A percentile compares a stretch with the other conserved stretches of the same genome.
Evolutionary conservation across 2,797 vertebrate genomes (phyloP).

Genomic region (Arrhamphus sclerolepis): DNA sequence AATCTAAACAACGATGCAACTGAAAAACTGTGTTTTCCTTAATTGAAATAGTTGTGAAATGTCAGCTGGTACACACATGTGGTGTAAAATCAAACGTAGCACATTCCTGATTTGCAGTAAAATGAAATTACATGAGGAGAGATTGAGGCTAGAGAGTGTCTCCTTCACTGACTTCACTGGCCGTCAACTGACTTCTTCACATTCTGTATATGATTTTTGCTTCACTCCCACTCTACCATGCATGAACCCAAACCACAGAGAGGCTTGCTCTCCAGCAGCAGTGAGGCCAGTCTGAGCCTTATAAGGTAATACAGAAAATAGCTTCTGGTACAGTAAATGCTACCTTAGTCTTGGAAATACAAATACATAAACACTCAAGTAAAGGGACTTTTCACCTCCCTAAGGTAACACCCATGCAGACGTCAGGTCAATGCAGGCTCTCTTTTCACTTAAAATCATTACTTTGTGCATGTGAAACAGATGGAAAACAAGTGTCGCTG

Average conservation of each 20-base stretch:
- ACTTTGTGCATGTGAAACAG: slow-evolving; percentile 8
- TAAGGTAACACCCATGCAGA: slow-evolving; percentile 44
- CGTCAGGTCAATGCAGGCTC: slow-evolving; percentile 19
- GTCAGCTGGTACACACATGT: slow-evolving; percentile 25
- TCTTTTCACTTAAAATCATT: slow-evolving; percentile 11
- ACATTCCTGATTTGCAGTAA: neutral
- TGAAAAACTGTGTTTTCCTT: neutral
- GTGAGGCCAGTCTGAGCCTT: slow-evolving; percentile 24
- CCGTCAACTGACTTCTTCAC: slow-evolving; percentile 6
- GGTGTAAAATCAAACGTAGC: slow-evolving; percentile 6
- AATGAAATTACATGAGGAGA: slow-evolving; percentile 10
- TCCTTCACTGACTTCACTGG: too few relatives aligned
- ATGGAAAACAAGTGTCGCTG: slow-evolving; percentile 13
- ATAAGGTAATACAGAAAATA: slow-evolving; percentile 40
- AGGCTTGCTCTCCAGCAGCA: slow-evolving; percentile 10
- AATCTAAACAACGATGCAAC: neutral
- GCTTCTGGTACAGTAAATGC: slow-evolving; percentile 20
- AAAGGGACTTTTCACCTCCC: slow-evolving; percentile 33
- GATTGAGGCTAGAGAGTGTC: neutral
- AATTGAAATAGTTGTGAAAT: neutral
- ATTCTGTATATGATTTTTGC: slow-evolving; percentile 5
- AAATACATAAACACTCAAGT: slow-evolving; percentile 27
- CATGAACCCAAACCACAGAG: slow-evolving; percentile 16
- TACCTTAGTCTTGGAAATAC: slow-evolving; percentile 40
- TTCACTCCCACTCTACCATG: slow-evolving; percentile 13